Conservation (phyloP, 53 echinoderm and acorn worm species). For the Zoroaster sp. region DNA sequence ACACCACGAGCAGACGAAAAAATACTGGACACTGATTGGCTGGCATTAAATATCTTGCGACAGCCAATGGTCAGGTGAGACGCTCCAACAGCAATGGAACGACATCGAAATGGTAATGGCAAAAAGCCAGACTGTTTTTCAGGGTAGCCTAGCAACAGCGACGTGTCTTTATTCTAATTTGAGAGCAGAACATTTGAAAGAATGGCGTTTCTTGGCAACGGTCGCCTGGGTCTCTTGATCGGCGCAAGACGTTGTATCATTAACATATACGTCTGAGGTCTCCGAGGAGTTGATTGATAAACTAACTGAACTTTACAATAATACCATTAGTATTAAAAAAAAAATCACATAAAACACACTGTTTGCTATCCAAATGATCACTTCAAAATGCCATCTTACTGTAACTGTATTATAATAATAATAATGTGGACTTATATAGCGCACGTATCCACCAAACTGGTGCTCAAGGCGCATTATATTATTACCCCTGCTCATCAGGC, state of each 20-base stretch:
- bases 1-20: background rate
- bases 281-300: background rate
- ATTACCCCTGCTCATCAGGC: no score
- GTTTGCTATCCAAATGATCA: no score
- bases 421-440: no score
- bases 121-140: background rate
- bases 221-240: no score
- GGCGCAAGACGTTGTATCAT: background rate
- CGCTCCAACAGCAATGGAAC: background rate
- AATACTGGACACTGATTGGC: slow-evolving; percentile 4
- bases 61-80: slow-evolving; percentile 15
- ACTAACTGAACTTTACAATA: background rate
- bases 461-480: no score
- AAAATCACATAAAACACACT: no score
- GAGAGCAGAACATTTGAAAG: background rate
- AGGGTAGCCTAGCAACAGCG: background rate
- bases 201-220: background rate
- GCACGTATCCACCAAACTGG: no score
- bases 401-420: no score
- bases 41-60: background rate
- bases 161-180: background rate
- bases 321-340: background rate
- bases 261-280: background rate
- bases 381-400: no score
- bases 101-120: background rate